Conservation (phyloP, 2,888 invertebrate species). For the Norana najaformis region DNA sequence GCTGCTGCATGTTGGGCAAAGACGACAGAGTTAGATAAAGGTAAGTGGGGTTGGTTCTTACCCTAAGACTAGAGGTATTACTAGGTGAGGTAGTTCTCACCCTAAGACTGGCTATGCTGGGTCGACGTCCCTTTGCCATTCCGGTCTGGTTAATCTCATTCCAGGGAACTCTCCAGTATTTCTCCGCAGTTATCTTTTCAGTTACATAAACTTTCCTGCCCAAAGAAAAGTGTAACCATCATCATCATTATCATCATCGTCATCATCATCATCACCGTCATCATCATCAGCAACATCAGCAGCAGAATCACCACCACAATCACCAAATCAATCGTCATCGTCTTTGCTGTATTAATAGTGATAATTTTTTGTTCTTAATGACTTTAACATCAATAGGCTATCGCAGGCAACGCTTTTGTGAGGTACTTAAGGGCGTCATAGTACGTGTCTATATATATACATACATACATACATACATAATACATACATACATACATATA, state of each 20-base stretch:
- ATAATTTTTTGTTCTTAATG: too few species aligned
- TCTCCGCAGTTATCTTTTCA: slow-evolving; percentile 77
- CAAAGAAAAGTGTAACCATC: neutral
- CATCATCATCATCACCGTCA: neutral
- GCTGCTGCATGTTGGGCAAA: neutral
- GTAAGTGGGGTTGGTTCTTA: neutral
- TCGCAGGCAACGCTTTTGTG: too few species aligned
- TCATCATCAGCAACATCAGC: too few species aligned
- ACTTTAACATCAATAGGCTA: too few species aligned
- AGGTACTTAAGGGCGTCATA: too few species aligned
- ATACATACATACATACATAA: too few species aligned
- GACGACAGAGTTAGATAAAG: neutral
- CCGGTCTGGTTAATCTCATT: slow-evolving; percentile 72
- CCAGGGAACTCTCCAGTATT: slow-evolving; percentile 92
- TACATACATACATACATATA: too few species aligned
- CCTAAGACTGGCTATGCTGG: slow-evolving; percentile 16
- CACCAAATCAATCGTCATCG: too few species aligned
- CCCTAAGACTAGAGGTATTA: neutral
- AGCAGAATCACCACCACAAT: too few species aligned
- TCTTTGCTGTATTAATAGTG: too few species aligned
- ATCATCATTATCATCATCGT: neutral
- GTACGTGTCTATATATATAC: too few species aligned
- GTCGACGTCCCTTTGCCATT: slow-evolving; percentile 57
- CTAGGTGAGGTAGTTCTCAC: neutral
- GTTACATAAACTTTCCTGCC: neutral